Percentiles rank a stretch among this genome's conserved stretches.
These are phyloP conservation scores for Dasyprocta punctata DNA, from an alignment of 2,113 vertebrate genomes.

Conservation along the genomic window DNA sequence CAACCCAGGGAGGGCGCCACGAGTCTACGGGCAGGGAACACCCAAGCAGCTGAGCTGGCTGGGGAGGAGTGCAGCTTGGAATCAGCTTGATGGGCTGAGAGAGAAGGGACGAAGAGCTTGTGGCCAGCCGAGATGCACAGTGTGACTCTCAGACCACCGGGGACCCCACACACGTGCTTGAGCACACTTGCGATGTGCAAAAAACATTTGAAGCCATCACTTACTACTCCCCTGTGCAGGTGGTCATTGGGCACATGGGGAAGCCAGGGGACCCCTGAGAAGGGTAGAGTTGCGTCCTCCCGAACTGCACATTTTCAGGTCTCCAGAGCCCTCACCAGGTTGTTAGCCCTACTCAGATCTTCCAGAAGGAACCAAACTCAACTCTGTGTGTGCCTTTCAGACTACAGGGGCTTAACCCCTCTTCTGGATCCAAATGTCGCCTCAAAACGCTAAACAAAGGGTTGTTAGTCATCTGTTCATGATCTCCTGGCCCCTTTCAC, in stretches of 20 bases:
- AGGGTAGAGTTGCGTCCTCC: rapidly evolving
- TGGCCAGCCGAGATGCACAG: not conserved
- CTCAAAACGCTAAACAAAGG: not conserved
- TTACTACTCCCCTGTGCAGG: not conserved
- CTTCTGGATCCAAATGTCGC: not conserved
- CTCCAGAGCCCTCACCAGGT: not conserved
- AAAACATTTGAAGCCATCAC: not conserved
- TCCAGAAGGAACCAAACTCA: not conserved
- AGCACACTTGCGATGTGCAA: not conserved
- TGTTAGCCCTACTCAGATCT: not conserved
- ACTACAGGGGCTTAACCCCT: not conserved
- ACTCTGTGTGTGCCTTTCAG: not conserved
- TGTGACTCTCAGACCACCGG: not conserved
- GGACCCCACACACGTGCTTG: too few relatives aligned
- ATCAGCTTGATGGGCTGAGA: not conserved
- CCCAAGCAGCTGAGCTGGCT: not conserved
- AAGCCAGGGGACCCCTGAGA: not conserved
- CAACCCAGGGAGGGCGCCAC: not conserved
- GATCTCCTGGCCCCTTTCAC: not conserved
- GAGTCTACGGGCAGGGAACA: not conserved
- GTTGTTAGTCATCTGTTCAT: not conserved
- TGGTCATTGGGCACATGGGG: not conserved
- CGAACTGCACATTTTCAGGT: not conserved
- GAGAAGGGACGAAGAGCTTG: not conserved
- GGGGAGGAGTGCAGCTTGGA: not conserved